These are phyloP conservation scores for Motacilla alba DNA, from an alignment of 2,113 vertebrate genomes.

Conservation along the genomic window DNA sequence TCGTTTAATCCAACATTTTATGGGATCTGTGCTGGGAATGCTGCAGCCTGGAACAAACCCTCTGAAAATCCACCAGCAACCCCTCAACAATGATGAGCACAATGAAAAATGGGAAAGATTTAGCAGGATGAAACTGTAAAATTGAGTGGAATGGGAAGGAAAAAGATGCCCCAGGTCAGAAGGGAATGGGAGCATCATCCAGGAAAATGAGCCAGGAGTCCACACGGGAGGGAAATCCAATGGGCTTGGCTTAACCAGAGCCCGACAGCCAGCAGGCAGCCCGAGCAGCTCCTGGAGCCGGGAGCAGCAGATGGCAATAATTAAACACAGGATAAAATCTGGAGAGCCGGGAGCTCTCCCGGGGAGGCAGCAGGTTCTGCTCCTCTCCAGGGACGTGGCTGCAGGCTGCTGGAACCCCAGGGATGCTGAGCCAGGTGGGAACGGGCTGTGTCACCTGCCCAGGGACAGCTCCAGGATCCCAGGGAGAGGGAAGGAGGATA, in stretches of 20 bases:
- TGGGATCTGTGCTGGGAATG: neutral
- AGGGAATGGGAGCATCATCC: neutral
- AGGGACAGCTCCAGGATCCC: neutral
- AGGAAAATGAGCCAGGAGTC: neutral
- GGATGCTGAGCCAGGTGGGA: neutral
- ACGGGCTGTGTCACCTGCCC: neutral
- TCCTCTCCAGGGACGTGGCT: neutral
- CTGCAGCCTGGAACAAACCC: neutral
- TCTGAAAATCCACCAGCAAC: neutral
- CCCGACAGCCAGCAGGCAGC: neutral
- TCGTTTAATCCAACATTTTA: rapidly evolving
- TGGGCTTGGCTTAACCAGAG: neutral
- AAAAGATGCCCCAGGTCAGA: neutral
- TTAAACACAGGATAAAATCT: neutral
- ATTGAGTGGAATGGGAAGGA: neutral
- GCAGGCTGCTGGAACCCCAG: neutral
- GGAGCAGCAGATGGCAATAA: constrained; percentile 33
- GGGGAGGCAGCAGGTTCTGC: neutral
- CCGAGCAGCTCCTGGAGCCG: neutral
- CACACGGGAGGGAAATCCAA: neutral
- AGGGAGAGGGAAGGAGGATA: neutral
- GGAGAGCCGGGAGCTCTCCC: neutral
- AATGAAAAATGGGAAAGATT: neutral
- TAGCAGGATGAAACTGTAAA: rapidly evolving
- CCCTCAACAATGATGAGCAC: rapidly evolving